Evolutionary conservation across 2,888 invertebrate genomes (phyloP).

Genomic region (Agelastica alni): DNA sequence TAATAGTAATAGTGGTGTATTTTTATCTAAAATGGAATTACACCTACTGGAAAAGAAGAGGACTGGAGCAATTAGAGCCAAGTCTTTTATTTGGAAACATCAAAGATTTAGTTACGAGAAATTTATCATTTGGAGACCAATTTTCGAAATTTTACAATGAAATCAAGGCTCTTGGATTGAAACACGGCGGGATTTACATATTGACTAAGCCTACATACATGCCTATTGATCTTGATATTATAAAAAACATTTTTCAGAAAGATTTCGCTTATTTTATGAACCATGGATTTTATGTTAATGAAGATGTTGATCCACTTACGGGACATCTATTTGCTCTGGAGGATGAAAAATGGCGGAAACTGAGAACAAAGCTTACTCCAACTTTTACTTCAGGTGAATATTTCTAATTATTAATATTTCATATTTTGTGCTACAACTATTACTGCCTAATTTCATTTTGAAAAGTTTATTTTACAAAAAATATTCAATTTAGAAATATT

Average conservation of each 20-base stretch:
- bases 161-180: slow-evolving; percentile 34
- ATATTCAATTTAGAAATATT: too few species aligned
- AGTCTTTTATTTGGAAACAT: slow-evolving; percentile 25
- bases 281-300: slow-evolving; percentile 46
- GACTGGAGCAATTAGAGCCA: slow-evolving; percentile 35
- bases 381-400: slow-evolving; percentile 33
- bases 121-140: slow-evolving; percentile 14
- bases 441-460: too few species aligned
- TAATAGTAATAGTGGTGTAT: background rate
- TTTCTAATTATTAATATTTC: too few species aligned
- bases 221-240: slow-evolving; percentile 46
- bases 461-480: too few species aligned
- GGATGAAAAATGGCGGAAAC: slow-evolving; percentile 53
- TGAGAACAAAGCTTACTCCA: slow-evolving; percentile 52
- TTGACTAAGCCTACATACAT: slow-evolving; percentile 43
- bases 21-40: slow-evolving; percentile 33
- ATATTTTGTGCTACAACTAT: too few species aligned
- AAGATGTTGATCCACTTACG: slow-evolving; percentile 46
- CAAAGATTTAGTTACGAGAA: slow-evolving; percentile 8
- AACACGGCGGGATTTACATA: slow-evolving; percentile 41
- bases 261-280: slow-evolving; percentile 51
- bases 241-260: slow-evolving; percentile 49
- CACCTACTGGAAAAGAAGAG: slow-evolving; percentile 44
- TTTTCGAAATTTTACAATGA: slow-evolving; percentile 27
- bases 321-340: slow-evolving; percentile 44